Conservation (phyloP, 2,888 invertebrate genomes). For the Caenorhabditis panamensis region DNA sequence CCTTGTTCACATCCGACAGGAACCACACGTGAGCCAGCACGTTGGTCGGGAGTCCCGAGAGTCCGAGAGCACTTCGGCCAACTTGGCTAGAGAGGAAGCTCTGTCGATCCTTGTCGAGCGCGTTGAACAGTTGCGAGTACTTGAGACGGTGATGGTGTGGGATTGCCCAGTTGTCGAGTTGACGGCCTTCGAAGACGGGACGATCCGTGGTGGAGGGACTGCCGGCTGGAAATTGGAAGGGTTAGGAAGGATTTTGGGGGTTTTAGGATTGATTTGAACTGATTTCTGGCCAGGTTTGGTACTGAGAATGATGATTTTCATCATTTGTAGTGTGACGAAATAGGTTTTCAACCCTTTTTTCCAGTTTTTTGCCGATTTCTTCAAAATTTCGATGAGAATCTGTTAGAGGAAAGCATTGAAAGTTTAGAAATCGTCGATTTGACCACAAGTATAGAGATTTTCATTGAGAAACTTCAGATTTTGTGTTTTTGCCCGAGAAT, state of each 20-base stretch:
- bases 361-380: too few relatives aligned
- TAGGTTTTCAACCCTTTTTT: too few relatives aligned
- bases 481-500: too few relatives aligned
- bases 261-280: background rate
- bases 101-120: constrained; percentile 75
- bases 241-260: background rate
- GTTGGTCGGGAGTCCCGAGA: constrained; percentile 92
- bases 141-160: constrained; percentile 77
- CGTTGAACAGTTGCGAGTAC: constrained; percentile 80
- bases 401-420: too few relatives aligned
- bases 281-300: too few relatives aligned
- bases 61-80: constrained; percentile 87
- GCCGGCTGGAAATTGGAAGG: constrained; percentile 5
- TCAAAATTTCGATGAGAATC: too few relatives aligned
- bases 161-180: constrained; percentile 79
- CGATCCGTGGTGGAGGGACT: constrained; percentile 26
- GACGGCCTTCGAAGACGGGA: constrained; percentile 62
- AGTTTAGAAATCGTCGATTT: too few relatives aligned
- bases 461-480: too few relatives aligned
- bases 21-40: constrained; percentile 97
- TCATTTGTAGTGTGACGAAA: too few relatives aligned
- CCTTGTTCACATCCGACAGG: constrained; percentile 91
- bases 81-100: constrained; percentile 75
- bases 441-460: too few relatives aligned
- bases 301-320: too few relatives aligned